Evolutionary conservation across 1,140 invertebrate species (phyloP).

Genomic region (Araneus ventricosus): DNA sequence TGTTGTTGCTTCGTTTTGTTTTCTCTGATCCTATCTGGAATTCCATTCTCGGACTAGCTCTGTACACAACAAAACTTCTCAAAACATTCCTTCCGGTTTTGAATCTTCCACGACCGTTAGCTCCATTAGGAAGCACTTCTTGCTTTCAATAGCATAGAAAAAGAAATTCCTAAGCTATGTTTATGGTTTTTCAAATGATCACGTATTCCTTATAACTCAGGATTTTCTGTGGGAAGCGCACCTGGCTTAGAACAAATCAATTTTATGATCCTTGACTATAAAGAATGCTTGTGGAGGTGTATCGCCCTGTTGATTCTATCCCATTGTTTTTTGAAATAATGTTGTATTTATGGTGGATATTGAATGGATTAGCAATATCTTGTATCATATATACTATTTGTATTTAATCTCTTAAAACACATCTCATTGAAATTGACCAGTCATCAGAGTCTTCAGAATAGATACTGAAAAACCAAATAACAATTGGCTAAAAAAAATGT

Average conservation of each 20-base stretch:
- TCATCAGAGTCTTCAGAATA: too few relatives aligned
- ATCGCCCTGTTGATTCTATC: not conserved
- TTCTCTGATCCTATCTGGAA: slow-evolving; percentile 22
- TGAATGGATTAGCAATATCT: not conserved
- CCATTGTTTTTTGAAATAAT: not conserved
- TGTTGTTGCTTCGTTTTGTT: slow-evolving; percentile 23
- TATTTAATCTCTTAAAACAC: too few relatives aligned
- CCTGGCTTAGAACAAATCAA: not conserved
- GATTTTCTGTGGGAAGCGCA: not conserved
- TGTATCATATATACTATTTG: too few relatives aligned
- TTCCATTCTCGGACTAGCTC: not conserved
- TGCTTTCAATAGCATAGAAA: not conserved
- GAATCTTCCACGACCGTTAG: not conserved
- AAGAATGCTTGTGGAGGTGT: not conserved
- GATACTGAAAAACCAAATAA: too few relatives aligned
- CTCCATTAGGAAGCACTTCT: not conserved
- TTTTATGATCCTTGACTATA: slow-evolving; percentile 5
- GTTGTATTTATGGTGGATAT: not conserved
- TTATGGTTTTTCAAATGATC: slow-evolving; percentile 3
- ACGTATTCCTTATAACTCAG: not conserved
- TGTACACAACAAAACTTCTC: not conserved
- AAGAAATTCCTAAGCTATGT: not conserved
- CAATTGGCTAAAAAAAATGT: too few relatives aligned
- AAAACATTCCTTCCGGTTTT: not conserved
- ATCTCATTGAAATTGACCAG: too few relatives aligned